Conservation (phyloP, 1,140 invertebrate genomes). For the Drosophila yakuba region DNA sequence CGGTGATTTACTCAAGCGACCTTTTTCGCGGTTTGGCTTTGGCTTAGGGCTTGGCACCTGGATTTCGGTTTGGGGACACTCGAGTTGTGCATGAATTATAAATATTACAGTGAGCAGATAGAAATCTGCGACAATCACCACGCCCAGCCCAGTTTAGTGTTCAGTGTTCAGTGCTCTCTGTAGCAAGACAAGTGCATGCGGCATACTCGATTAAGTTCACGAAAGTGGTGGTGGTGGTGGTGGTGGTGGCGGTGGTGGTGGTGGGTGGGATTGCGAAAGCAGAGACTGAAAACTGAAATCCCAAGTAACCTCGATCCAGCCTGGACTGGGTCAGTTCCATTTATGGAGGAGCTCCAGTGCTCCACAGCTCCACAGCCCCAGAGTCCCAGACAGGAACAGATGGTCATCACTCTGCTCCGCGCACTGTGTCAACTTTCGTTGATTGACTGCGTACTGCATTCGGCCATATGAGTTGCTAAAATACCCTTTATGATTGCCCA, state of each 20-base stretch:
- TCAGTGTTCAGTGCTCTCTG: background rate
- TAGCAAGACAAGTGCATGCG: slow-evolving; percentile 32
- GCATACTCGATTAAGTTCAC: background rate
- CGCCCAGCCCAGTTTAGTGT: slow-evolving; percentile 5
- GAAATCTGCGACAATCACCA: slow-evolving; percentile 58
- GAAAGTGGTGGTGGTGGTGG: slow-evolving; percentile 4
- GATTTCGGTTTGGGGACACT: slow-evolving; percentile 16
- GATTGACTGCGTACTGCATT: slow-evolving; percentile 18
- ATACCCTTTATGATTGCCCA: background rate
- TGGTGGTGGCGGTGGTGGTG: background rate
- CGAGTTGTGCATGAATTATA: slow-evolving; percentile 56
- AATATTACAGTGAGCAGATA: slow-evolving; percentile 73
- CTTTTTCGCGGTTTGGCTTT: slow-evolving; percentile 25
- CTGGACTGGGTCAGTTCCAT: slow-evolving; percentile 39
- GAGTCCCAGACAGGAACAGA: slow-evolving; percentile 43
- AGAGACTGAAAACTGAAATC: background rate
- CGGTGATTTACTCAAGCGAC: slow-evolving; percentile 60
- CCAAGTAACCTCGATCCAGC: slow-evolving; percentile 14
- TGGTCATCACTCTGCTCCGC: slow-evolving; percentile 64
- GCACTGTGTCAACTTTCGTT: slow-evolving; percentile 76
- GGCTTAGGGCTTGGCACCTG: slow-evolving; percentile 33
- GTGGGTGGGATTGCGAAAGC: slow-evolving; percentile 2
- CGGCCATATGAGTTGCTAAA: background rate
- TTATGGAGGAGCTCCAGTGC: slow-evolving; percentile 32
- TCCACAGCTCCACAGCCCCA: background rate